Percentiles rank a stretch among this genome's conserved stretches.
Conservation (phyloP, 2,113 vertebrate species). For the Neodontobutis hainanensis region DNA sequence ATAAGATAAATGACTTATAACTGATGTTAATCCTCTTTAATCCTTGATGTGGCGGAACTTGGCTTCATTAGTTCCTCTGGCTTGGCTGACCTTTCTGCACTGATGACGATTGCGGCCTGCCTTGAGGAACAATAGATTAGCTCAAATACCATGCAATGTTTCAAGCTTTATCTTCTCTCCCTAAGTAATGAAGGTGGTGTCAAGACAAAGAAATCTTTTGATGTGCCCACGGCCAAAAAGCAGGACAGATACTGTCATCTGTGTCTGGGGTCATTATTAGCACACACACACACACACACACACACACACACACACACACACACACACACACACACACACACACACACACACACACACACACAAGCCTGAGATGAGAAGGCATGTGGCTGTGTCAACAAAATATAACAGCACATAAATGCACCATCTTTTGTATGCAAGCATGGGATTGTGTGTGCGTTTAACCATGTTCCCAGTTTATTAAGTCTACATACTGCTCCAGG, state of each 20-base stretch:
- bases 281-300: constrained; percentile 1
- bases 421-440: constrained; percentile 4
- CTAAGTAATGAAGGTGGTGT: constrained; percentile 25
- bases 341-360: too few relatives aligned
- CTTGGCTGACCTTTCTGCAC: constrained; percentile 56
- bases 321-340: too few relatives aligned
- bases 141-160: constrained; percentile 59
- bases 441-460: background rate
- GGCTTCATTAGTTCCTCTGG: background rate
- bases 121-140: constrained; percentile 35
- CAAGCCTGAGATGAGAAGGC: constrained; percentile 11
- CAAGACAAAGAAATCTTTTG: constrained; percentile 38
- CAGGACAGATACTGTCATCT: constrained; percentile 22
- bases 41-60: background rate
- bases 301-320: background rate
- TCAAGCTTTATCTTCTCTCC: constrained; percentile 45
- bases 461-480: too few relatives aligned
- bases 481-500: too few relatives aligned
- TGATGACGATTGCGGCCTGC: constrained; percentile 30
- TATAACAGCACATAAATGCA: background rate
- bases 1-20: too few relatives aligned
- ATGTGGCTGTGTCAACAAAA: background rate
- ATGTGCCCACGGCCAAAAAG: background rate
- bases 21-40: background rate
- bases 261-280: constrained; percentile 36